Conservation (phyloP, 2,113 vertebrate genomes). For the Toxotes jaculatrix region DNA sequence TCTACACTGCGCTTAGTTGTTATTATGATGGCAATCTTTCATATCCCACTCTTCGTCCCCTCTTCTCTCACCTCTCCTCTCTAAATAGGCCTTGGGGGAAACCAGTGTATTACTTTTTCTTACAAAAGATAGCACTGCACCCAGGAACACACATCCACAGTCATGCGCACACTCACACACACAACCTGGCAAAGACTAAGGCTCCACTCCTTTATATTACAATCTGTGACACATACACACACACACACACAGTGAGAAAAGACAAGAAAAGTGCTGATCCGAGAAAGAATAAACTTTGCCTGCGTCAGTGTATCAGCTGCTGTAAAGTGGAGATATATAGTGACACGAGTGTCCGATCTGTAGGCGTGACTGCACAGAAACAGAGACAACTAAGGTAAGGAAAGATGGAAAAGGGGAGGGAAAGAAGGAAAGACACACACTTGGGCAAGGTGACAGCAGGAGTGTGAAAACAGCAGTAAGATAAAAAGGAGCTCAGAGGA, state of each 20-base stretch:
- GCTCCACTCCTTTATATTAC: conserved; percentile 38
- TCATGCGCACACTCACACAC: conserved; percentile 15
- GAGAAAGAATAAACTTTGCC: conserved; percentile 56
- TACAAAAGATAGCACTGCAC: conserved; percentile 29
- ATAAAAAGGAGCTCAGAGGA: background rate
- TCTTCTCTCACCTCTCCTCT: conserved; percentile 26
- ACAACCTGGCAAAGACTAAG: conserved; percentile 29
- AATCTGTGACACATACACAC: conserved; percentile 36
- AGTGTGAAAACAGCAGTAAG: background rate
- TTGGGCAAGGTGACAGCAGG: background rate
- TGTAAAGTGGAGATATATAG: conserved; percentile 41
- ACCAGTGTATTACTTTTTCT: conserved; percentile 42
- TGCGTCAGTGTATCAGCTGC: conserved; percentile 56
- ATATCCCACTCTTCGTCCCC: conserved; percentile 22
- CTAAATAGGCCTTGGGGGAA: conserved; percentile 47
- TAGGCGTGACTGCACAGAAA: conserved; percentile 19
- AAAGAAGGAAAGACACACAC: background rate
- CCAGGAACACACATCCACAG: conserved; percentile 21
- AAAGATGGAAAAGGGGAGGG: background rate
- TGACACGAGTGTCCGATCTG: conserved; percentile 18
- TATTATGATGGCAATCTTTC: conserved; percentile 39
- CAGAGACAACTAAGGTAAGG: conserved; percentile 7
- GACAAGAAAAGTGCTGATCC: conserved; percentile 68
- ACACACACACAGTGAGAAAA: conserved; percentile 7
- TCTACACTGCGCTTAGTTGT: background rate